These are phyloP conservation scores for Strigops habroptila DNA, from an alignment of 2,113 vertebrate genomes.

Conservation along the genomic window DNA sequence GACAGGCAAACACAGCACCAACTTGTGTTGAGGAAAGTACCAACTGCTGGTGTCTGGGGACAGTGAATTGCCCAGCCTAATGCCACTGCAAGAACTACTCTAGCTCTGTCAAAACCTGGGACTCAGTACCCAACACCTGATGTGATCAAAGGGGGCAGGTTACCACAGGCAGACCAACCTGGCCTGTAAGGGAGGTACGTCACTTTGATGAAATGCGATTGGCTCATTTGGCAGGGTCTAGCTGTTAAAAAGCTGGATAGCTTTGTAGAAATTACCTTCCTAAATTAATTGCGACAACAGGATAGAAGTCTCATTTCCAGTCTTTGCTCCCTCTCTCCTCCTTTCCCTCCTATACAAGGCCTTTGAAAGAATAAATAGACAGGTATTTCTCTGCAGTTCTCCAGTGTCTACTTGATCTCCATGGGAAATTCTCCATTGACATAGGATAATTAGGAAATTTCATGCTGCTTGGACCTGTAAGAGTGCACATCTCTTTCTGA, in stretches of 20 bases:
- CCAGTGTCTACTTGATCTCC: neutral
- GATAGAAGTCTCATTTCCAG: neutral
- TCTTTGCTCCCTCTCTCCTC: neutral
- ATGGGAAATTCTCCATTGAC: neutral
- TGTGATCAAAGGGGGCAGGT: neutral
- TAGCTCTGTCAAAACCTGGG: neutral
- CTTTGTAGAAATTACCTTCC: neutral
- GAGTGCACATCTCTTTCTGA: neutral
- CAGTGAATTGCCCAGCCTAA: neutral
- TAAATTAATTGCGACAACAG: neutral
- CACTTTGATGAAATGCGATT: fast-evolving
- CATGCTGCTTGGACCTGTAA: neutral
- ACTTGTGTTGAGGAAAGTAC: neutral
- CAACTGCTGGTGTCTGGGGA: fast-evolving
- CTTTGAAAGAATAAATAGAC: neutral
- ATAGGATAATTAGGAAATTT: slow-evolving; percentile 9
- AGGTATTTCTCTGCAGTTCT: neutral
- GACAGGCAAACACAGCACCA: neutral
- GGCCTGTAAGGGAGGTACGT: neutral
- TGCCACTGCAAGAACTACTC: neutral
- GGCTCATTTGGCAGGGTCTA: neutral
- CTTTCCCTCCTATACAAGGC: neutral
- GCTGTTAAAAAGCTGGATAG: neutral
- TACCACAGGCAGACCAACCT: neutral
- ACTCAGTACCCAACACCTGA: fast-evolving